A percentile compares a stretch with the other conserved stretches of the same genome.
These are phyloP conservation scores for Caenorhabditis sp. DNA, from an alignment of 2,888 invertebrate species.

Conservation along the genomic window DNA sequence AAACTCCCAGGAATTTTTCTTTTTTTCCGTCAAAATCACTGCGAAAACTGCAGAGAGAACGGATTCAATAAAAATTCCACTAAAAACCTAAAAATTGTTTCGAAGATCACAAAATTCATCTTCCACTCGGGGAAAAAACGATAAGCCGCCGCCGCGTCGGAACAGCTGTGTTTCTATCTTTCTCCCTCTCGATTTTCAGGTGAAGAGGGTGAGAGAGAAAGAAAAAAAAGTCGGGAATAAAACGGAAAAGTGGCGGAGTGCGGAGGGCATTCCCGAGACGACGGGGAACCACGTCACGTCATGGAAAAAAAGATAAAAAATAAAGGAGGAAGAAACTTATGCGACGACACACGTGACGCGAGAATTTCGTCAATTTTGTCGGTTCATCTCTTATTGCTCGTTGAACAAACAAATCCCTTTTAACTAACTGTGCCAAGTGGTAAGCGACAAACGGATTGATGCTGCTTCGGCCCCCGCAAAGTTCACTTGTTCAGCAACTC, in stretches of 20 bases:
- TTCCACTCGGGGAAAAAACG: background rate
- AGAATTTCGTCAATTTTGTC: too few relatives aligned
- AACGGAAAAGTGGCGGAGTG: background rate
- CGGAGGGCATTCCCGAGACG: background rate
- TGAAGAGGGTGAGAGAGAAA: background rate
- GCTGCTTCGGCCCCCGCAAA: constrained; percentile 2
- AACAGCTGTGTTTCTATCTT: constrained; percentile 43
- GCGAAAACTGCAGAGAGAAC: too few relatives aligned
- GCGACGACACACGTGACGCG: too few relatives aligned
- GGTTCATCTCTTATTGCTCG: constrained; percentile 21
- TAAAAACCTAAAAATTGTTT: background rate
- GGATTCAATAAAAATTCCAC: background rate
- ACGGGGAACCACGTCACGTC: too few relatives aligned
- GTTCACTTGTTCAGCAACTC: constrained; percentile 20
- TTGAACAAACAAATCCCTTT: constrained; percentile 42
- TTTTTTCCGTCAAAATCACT: too few relatives aligned
- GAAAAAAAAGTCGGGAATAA: background rate
- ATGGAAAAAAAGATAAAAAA: constrained; percentile 18
- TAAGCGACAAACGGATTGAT: background rate
- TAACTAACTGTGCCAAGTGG: constrained; percentile 33
- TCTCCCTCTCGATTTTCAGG: background rate
- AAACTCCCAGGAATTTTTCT: too few relatives aligned
- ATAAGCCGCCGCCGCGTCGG: background rate
- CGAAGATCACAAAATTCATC: constrained; percentile 23
- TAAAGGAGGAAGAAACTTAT: too few relatives aligned